Percentiles rank a stretch among this genome's conserved stretches.
Conservation (phyloP, 2,113 vertebrate species). For the Myodes glareolus region DNA sequence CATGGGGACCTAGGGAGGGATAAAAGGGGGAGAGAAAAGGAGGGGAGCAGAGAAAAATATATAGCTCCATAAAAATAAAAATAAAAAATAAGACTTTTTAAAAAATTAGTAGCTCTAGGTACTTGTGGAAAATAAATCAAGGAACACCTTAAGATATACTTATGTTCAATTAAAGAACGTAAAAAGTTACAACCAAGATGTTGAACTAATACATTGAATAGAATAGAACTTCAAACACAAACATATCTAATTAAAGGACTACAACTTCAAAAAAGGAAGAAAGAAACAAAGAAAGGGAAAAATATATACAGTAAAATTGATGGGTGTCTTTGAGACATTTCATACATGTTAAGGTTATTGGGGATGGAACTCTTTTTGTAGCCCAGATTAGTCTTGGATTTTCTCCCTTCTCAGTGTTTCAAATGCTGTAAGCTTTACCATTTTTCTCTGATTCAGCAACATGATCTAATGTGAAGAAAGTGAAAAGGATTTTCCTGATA, state of each 20-base stretch:
- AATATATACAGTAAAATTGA: not conserved
- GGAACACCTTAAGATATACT: slow-evolving; percentile 7
- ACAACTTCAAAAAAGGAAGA: not conserved
- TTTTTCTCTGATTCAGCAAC: not conserved
- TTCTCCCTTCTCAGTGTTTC: not conserved
- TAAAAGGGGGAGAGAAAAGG: too few species aligned
- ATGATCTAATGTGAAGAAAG: not conserved
- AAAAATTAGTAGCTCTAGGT: not conserved
- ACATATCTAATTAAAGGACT: not conserved
- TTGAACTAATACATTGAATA: not conserved
- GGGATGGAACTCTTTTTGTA: not conserved
- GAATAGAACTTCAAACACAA: not conserved
- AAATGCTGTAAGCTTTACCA: not conserved
- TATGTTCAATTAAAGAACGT: slow-evolving; percentile 38
- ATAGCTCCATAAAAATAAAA: too few species aligned
- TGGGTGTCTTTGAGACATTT: not conserved
- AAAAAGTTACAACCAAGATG: not conserved
- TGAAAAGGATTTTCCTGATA: not conserved
- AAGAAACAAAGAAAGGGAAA: not conserved
- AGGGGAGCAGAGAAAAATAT: too few species aligned
- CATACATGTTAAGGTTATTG: not conserved
- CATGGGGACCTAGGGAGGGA: too few species aligned
- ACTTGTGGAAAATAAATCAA: not conserved
- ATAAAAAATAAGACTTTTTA: too few species aligned
- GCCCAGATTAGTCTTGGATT: not conserved